These are phyloP conservation scores for Dasyurus viverrinus DNA, from an alignment of 2,113 vertebrate genomes.

Conservation along the genomic window DNA sequence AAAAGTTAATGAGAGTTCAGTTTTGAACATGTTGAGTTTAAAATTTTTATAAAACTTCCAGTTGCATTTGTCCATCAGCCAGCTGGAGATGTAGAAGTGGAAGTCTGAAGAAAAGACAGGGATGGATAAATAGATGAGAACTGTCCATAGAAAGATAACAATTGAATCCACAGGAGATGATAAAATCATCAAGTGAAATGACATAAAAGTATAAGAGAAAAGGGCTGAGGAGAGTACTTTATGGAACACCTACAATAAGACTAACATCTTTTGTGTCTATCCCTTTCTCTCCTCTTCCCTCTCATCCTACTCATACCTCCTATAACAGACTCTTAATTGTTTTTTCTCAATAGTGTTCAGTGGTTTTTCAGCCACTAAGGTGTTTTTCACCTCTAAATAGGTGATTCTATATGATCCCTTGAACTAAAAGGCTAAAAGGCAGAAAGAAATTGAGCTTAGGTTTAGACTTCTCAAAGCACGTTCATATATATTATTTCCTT, in stretches of 20 bases:
- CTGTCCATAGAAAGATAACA: not conserved
- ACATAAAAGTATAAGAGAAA: not conserved
- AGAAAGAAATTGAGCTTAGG: not conserved
- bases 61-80: not conserved
- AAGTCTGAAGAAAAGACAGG: not conserved
- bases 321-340: not conserved
- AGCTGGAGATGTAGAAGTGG: not conserved
- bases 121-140: not conserved
- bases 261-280: not conserved
- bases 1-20: not conserved
- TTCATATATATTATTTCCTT: not conserved
- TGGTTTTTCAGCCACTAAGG: not conserved
- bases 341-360: not conserved
- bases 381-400: not conserved
- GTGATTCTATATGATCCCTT: not conserved
- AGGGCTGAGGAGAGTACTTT: too few relatives aligned
- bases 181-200: not conserved
- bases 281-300: not conserved
- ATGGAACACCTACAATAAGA: not conserved
- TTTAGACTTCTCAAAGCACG: not conserved
- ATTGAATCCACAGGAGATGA: not conserved
- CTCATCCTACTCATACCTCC: not conserved
- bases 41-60: not conserved
- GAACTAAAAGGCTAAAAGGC: not conserved
- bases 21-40: not conserved